A percentile compares a stretch with the other conserved stretches of the same genome.
phyloP scores from a whole-genome alignment of 92 coral and sea anemone species.

The Zoanthus solanderi region DNA sequence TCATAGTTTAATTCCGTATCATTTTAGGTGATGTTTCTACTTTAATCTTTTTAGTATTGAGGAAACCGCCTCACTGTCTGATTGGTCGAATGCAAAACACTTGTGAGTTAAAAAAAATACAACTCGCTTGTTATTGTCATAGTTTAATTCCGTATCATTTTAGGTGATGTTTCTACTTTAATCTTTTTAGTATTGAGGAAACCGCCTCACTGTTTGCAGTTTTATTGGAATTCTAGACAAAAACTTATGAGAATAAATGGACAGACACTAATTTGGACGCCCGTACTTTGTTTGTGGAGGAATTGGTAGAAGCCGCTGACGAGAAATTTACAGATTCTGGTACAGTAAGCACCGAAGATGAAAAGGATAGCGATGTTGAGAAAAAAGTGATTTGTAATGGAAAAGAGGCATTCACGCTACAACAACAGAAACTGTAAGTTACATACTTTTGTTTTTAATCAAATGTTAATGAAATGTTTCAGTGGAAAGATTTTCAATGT shows the following conservation, averaged over 20 bases:
- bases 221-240: not conserved
- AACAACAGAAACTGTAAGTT: constrained; percentile 39
- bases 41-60: not conserved
- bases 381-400: constrained; percentile 18
- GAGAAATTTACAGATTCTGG: constrained; percentile 33
- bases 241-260: constrained; percentile 30
- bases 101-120: too few relatives aligned
- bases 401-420: constrained; percentile 37
- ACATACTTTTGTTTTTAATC: not conserved
- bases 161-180: not conserved
- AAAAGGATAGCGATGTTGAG: not conserved
- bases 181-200: not conserved
- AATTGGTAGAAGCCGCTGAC: constrained; percentile 29
- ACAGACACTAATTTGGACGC: constrained; percentile 35
- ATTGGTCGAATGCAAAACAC: too few relatives aligned
- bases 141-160: not conserved
- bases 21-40: not conserved
- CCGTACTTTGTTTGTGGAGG: constrained; percentile 22
- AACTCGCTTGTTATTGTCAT: too few relatives aligned
- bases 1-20: too few relatives aligned
- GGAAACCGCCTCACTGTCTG: not conserved
- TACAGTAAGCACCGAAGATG: constrained; percentile 4
- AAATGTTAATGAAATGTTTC: not conserved
- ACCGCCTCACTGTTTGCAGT: not conserved
- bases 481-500: not conserved